Evolutionary conservation across 2,888 invertebrate genomes (phyloP).

Genomic region (Diplazon laetatorius): DNA sequence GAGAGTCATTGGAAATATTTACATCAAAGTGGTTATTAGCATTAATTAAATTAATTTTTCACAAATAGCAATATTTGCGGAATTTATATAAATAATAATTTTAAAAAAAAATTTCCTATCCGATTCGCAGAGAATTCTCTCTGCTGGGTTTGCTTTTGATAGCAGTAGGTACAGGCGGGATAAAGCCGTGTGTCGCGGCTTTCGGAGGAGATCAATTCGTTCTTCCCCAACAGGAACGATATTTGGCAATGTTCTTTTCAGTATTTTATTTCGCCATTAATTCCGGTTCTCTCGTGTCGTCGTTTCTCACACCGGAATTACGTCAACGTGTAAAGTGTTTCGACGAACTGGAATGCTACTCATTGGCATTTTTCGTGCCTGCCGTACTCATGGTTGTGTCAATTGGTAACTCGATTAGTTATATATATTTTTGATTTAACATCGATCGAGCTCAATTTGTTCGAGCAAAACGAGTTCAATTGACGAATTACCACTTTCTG

Average conservation of each 20-base stretch:
- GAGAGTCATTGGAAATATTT: no score
- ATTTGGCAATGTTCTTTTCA: slow-evolving; percentile 94
- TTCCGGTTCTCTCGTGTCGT: slow-evolving; percentile 94
- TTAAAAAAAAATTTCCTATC: slow-evolving; percentile 65
- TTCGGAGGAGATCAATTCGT: slow-evolving; percentile 94
- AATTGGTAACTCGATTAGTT: slow-evolving; percentile 87
- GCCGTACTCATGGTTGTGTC: slow-evolving; percentile 93
- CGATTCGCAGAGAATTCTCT: slow-evolving; percentile 84
- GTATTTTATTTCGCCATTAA: slow-evolving; percentile 98
- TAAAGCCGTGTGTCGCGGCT: slow-evolving; percentile 93
- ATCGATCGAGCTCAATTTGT: no score
- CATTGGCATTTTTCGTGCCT: slow-evolving; percentile 94
- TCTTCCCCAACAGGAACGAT: slow-evolving; percentile 91
- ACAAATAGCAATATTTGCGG: no score
- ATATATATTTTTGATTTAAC: no score
- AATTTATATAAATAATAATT: no score
- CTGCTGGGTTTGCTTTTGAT: slow-evolving; percentile 89
- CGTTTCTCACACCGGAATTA: slow-evolving; percentile 93
- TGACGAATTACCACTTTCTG: neutral
- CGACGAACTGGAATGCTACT: slow-evolving; percentile 90
- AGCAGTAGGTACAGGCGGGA: slow-evolving; percentile 93
- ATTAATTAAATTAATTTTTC: no score
- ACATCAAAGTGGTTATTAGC: no score
- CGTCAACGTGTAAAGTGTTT: slow-evolving; percentile 92
- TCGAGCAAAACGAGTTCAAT: neutral